These are phyloP conservation scores for Elysia chlorotica DNA, from an alignment of 1,140 invertebrate genomes.

Conservation along the genomic window DNA sequence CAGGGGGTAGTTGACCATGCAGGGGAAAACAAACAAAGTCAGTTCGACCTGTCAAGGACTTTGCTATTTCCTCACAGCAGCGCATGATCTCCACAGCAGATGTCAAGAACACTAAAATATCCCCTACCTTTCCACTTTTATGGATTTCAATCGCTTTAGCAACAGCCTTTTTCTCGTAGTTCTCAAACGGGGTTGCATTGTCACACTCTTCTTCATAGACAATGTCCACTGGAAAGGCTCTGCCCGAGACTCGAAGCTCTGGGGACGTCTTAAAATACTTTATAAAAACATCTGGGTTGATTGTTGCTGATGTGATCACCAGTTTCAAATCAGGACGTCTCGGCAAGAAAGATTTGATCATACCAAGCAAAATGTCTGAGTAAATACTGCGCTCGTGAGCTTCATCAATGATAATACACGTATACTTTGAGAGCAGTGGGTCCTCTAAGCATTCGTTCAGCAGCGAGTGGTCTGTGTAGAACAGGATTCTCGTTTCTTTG, in stretches of 20 bases:
- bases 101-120: constrained; percentile 96
- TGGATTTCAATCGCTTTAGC: constrained; percentile 96
- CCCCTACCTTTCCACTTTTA: constrained; percentile 83
- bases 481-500: constrained; percentile 79
- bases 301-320: constrained; percentile 60
- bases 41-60: constrained; percentile 9
- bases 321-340: constrained; percentile 45
- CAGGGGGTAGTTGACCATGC: constrained; percentile 94
- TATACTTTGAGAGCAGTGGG: constrained; percentile 66
- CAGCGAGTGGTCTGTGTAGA: constrained; percentile 98
- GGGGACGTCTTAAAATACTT: constrained; percentile 81
- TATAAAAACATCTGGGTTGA: constrained; percentile 65
- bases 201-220: constrained; percentile 85
- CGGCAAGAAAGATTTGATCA: constrained; percentile 69
- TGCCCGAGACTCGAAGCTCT: constrained; percentile 91
- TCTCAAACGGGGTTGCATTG: constrained; percentile 72
- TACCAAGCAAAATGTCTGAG: constrained; percentile 88
- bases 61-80: constrained; percentile 35
- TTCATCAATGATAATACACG: constrained; percentile 91
- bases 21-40: constrained; percentile 69
- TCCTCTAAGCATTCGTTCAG: constrained; percentile 91
- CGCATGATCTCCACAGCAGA: constrained; percentile 53
- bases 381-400: constrained; percentile 96
- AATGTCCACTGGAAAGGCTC: constrained; percentile 85
- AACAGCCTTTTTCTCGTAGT: constrained; percentile 94